These are phyloP conservation scores for Lamellibrachia columna DNA, from an alignment of 2,888 invertebrate genomes.

Conservation along the genomic window DNA sequence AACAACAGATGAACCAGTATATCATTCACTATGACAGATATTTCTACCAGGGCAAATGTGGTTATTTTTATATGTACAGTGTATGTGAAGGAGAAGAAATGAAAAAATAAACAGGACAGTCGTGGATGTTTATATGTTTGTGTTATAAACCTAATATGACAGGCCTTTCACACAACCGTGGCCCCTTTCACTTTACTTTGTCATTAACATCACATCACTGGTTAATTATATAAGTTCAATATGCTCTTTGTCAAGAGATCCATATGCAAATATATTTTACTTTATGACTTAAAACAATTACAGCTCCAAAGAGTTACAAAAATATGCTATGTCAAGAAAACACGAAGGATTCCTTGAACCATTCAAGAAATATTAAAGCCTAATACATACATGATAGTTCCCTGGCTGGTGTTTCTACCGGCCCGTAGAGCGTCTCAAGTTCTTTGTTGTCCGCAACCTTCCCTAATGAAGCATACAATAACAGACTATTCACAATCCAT, in stretches of 20 bases:
- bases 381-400: neutral
- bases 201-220: neutral
- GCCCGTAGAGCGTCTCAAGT: constrained; percentile 52
- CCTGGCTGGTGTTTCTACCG: constrained; percentile 38
- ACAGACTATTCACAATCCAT: neutral
- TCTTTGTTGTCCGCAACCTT: constrained; percentile 53
- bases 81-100: no score
- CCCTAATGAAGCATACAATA: constrained; percentile 42
- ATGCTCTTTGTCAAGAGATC: no score
- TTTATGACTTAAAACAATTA: no score
- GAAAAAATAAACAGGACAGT: no score
- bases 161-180: no score
- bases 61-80: no score
- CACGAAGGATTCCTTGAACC: neutral
- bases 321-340: no score
- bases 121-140: no score
- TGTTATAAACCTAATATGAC: no score
- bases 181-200: neutral
- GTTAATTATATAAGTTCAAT: no score
- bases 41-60: neutral
- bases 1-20: neutral
- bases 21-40: neutral
- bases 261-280: no score
- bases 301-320: no score
- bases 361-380: neutral